Evolutionary conservation across 2,888 invertebrate genomes (phyloP), one percentile per base, ranked within the genome.

Genomic region (Nebria brevicollis): DNA sequence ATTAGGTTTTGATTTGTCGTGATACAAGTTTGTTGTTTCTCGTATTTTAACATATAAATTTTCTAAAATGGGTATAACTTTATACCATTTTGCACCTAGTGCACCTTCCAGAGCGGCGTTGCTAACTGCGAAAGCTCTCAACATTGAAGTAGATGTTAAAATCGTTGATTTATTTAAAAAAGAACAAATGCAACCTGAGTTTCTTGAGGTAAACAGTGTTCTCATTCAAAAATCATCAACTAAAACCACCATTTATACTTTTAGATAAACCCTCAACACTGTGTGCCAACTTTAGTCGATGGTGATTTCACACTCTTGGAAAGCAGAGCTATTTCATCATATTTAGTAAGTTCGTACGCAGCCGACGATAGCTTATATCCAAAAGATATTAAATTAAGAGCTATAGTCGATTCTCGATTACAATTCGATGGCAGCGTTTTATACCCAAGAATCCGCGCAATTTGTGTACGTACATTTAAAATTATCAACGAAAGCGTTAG

Each of bases 251-350:
- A 13, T 77, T 15, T 66, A 82, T 83, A 81, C 82, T 83, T 91
- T 72, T 90, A 92, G 89, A 90, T 93, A 72, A 94, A 94, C 87
- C 93, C 93, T 5, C 93, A 93, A 85, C 93, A 94, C 86, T 91
- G 91, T 82, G 89, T 94, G 4, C 94, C 94, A 8, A 94, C 94
- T 8, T 88, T 94, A 81, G 92, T 92, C 34, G 94, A 94, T 86
- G 91, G 92, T 81, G 93, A 93, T 11, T 93, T 93, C 85, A 87
- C 91, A 13, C 83, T 94, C 74, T 94, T 93, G 93, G 94, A 94
- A 86, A 93, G 93, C 84, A 91, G 92, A 65, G 93, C 94, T 8
- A 94, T 94, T 82, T 90, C 91, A 3, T 88, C 90, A 73, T 94
- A 94, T 86, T 89, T 94, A 83, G 92, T 91, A 0, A 91, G 91